Conservation (phyloP, 2,888 invertebrate species). For the Hydrotaea diabolus region DNA sequence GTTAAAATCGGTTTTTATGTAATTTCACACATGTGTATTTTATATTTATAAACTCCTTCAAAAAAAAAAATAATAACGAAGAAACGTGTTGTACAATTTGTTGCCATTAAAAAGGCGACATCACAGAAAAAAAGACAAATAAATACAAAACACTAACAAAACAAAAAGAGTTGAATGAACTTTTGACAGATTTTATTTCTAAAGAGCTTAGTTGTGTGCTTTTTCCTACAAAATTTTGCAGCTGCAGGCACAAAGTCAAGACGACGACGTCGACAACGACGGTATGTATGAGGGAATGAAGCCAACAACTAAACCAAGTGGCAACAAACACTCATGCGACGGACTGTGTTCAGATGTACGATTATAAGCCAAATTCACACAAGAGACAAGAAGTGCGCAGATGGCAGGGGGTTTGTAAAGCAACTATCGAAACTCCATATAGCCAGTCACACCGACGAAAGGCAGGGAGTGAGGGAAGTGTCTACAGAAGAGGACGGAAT, state of each 20-base stretch:
- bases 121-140: slow-evolving; percentile 27
- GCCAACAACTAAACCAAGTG: background rate
- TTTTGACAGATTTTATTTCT: slow-evolving; percentile 48
- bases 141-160: slow-evolving; percentile 28
- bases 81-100: slow-evolving; percentile 19
- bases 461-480: background rate
- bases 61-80: background rate
- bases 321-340: background rate
- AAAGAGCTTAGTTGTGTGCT: slow-evolving; percentile 10
- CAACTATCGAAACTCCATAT: slow-evolving; percentile 16
- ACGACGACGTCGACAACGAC: background rate
- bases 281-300: background rate
- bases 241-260: slow-evolving; percentile 59
- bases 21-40: slow-evolving; percentile 12
- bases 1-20: slow-evolving; percentile 25
- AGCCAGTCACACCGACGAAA: background rate
- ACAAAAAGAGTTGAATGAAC: slow-evolving; percentile 56
- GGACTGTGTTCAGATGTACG: background rate
- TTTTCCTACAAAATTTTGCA: slow-evolving; percentile 48
- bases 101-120: background rate
- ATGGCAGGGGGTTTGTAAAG: background rate
- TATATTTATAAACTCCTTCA: too few species aligned
- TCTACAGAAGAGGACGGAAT: background rate
- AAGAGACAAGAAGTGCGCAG: background rate
- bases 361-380: slow-evolving; percentile 16